phyloP scores from a whole-genome alignment of 2,797 vertebrate genomes.

The Muraenolepis orangiensis region DNA sequence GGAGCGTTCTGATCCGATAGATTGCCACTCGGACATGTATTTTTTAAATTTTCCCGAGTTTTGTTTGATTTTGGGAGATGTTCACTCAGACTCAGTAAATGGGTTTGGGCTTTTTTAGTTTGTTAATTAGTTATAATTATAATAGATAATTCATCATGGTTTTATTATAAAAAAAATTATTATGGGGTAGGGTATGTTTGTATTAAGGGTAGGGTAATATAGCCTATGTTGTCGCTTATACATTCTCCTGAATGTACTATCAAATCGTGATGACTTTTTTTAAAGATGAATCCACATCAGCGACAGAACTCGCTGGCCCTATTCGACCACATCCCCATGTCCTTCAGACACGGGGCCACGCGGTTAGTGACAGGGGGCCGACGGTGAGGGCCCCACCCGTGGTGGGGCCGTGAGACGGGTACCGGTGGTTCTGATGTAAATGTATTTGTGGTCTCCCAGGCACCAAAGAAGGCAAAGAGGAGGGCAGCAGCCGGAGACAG shows the following conservation, averaged over 20 bases:
- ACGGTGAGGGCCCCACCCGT: too few relatives aligned
- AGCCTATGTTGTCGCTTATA: too few relatives aligned
- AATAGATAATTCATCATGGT: not conserved
- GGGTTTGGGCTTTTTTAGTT: not conserved
- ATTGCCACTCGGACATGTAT: not conserved
- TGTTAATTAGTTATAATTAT: not conserved
- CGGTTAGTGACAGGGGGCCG: not conserved
- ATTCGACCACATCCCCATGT: too few relatives aligned
- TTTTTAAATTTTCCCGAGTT: not conserved
- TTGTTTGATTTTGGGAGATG: not conserved
- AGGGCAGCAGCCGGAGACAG: constrained; percentile 75
- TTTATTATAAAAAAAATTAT: not conserved
- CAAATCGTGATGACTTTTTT: not conserved
- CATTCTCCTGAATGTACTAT: not conserved
- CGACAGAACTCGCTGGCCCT: too few relatives aligned
- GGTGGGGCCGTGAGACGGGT: not conserved
- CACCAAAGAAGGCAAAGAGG: constrained; percentile 93
- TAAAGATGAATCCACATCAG: too few relatives aligned
- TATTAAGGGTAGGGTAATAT: too few relatives aligned
- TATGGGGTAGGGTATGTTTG: too few relatives aligned
- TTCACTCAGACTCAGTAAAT: not conserved
- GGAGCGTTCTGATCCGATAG: not conserved
- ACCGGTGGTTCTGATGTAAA: not conserved
- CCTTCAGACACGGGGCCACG: too few relatives aligned
- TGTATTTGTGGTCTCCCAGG: constrained; percentile 56